These are phyloP conservation scores for Achlya flavicornis DNA, from an alignment of 2,888 invertebrate genomes.

Conservation along the genomic window DNA sequence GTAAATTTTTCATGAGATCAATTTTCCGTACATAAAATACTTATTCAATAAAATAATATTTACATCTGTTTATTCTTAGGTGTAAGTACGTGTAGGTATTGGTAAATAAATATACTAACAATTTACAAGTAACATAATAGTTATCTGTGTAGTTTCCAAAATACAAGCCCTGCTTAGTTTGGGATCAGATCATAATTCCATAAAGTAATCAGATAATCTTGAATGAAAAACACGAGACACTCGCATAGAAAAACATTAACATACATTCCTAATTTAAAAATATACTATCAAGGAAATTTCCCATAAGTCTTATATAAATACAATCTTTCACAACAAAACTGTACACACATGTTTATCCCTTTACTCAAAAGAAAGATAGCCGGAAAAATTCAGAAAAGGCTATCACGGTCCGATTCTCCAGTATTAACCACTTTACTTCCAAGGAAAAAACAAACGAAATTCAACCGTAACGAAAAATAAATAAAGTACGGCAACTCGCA, in stretches of 20 bases:
- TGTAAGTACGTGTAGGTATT: too few species aligned
- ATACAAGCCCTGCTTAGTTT: too few species aligned
- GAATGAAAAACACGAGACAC: too few species aligned
- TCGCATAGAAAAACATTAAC: not conserved
- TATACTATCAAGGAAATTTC: not conserved
- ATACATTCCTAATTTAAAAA: not conserved
- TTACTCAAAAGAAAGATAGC: slow-evolving; percentile 68
- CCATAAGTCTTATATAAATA: slow-evolving; percentile 19
- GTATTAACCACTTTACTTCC: slow-evolving; percentile 26
- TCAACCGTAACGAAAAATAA: slow-evolving; percentile 33
- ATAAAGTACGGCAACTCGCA: slow-evolving; percentile 20
- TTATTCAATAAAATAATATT: too few species aligned
- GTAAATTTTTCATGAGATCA: too few species aligned
- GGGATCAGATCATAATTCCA: too few species aligned
- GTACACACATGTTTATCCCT: slow-evolving; percentile 63
- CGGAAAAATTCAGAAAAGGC: slow-evolving; percentile 68
- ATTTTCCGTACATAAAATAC: too few species aligned
- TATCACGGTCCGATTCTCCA: slow-evolving; percentile 64
- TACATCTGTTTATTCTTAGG: too few species aligned
- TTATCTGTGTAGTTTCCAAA: too few species aligned
- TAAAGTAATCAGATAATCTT: too few species aligned
- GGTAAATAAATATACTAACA: too few species aligned
- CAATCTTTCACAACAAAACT: slow-evolving; percentile 34
- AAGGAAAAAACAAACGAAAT: slow-evolving; percentile 35
- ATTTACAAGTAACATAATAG: too few species aligned